phyloP scores from a whole-genome alignment of 2,113 vertebrate genomes.

The Heterotis niloticus region DNA sequence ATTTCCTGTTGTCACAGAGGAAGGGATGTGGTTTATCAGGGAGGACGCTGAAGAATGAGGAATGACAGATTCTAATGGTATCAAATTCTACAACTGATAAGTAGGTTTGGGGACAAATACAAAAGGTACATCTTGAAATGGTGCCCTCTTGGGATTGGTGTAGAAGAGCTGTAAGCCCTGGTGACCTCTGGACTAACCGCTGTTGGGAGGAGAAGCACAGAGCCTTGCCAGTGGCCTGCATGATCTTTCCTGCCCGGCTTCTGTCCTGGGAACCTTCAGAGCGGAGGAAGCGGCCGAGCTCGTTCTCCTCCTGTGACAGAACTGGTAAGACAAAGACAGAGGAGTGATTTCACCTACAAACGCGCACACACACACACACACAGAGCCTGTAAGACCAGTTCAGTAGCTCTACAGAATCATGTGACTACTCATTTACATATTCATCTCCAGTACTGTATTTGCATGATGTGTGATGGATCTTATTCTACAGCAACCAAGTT shows the following conservation, averaged over 20 bases:
- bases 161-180: too few relatives aligned
- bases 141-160: too few relatives aligned
- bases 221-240: constrained; percentile 95
- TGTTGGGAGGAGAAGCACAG: constrained; percentile 98
- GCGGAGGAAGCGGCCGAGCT: constrained; percentile 92
- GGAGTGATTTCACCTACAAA: background rate
- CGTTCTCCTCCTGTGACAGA: constrained; percentile 95
- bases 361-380: too few relatives aligned
- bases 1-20: background rate
- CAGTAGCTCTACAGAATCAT: too few relatives aligned
- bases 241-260: constrained; percentile 94
- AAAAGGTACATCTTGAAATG: too few relatives aligned
- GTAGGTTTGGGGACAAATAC: background rate
- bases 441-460: too few relatives aligned
- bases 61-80: background rate
- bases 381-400: too few relatives aligned
- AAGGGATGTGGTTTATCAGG: background rate
- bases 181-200: constrained; percentile 63
- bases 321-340: constrained; percentile 57
- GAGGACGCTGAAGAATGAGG: background rate
- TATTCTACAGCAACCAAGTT: too few relatives aligned
- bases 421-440: too few relatives aligned
- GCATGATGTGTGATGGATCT: too few relatives aligned
- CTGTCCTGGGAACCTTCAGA: constrained; percentile 92
- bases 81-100: background rate